Evolutionary conservation across 1,140 invertebrate genomes (phyloP), one percentile per base, ranked within the genome.

Genomic region (Platorchestia sp.): DNA sequence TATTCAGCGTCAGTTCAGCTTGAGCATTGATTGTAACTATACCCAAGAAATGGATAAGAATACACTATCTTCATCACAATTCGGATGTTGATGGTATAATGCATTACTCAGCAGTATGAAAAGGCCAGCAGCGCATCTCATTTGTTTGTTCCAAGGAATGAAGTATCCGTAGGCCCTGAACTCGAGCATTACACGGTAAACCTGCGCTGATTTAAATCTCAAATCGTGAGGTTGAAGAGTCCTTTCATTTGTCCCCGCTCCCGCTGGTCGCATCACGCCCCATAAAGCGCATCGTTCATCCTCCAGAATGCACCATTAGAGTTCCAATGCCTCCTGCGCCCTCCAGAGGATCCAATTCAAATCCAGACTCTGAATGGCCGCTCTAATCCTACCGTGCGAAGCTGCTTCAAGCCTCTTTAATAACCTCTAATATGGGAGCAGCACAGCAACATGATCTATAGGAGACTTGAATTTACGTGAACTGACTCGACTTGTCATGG

Each of bases 391-490:
- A 89, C 87, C 87, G n/a, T 89, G 41, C 43, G 43, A 44, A 89
- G 87, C 87, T 42, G 36, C 87, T 89, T 89, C 41, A 42, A 89
- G 87, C 87, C 87, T 27, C 87, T 89, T 89, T 89, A 89, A 89
- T 89, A 44, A 89, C 87, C 87, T 89, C 87, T 89, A 89, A 89
- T 89, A 89, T 89, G 87, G 41, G 87, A 41, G 6, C 87, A 75
- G 87, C 87, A 89, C 43, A 89, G 87, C n/a, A 44, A 27, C 87
- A 19, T 89, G 41, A 89, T 89, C 43, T 44, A 89, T 89, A 41
- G 41, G 5, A 42, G 87, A 89, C 87, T 42, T 89, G 87, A 42
- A 89, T 89, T 89, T 89, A 89, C 43, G 87, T 41, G 41, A 42
- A 14, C 87, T 75, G 59, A 75, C 59, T 75, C 59, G 59, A 75